Evolutionary conservation across 2,797 vertebrate genomes (phyloP).

Genomic region (Pangasius mekongensis): DNA sequence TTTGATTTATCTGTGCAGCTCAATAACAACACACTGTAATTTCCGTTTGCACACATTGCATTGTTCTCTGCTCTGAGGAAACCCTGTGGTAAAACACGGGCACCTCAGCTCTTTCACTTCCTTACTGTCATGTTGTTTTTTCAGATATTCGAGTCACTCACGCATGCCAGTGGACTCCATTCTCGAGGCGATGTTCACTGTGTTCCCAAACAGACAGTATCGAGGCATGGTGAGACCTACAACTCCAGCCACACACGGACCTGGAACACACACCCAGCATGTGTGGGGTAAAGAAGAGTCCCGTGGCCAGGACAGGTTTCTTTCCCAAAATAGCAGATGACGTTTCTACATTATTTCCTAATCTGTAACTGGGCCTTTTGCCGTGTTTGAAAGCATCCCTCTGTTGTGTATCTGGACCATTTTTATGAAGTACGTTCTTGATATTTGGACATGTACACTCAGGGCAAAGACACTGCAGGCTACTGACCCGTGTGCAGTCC

Average conservation of each 20-base stretch:
- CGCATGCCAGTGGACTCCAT: constrained; percentile 64
- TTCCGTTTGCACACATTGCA: neutral
- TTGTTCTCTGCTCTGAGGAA: neutral
- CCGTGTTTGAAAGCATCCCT: neutral
- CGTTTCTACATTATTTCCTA: neutral
- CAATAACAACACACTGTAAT: neutral
- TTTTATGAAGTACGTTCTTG: neutral
- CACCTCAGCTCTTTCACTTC: neutral
- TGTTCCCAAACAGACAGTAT: constrained; percentile 65
- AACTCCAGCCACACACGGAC: constrained; percentile 62
- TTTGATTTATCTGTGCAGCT: neutral
- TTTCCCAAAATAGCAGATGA: neutral
- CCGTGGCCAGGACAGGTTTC: neutral
- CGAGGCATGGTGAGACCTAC: constrained; percentile 65
- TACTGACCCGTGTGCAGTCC: constrained; percentile 66
- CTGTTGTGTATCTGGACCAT: neutral
- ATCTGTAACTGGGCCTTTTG: neutral
- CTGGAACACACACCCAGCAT: constrained; percentile 40
- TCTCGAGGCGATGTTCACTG: constrained; percentile 60
- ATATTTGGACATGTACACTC: neutral
- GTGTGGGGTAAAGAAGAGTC: neutral
- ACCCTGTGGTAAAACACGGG: neutral
- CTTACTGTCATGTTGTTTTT: neutral
- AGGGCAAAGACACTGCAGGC: neutral
- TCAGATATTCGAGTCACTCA: constrained; percentile 46